Evolutionary conservation across 1,140 invertebrate species (phyloP).

Genomic region (Capitella teleta): DNA sequence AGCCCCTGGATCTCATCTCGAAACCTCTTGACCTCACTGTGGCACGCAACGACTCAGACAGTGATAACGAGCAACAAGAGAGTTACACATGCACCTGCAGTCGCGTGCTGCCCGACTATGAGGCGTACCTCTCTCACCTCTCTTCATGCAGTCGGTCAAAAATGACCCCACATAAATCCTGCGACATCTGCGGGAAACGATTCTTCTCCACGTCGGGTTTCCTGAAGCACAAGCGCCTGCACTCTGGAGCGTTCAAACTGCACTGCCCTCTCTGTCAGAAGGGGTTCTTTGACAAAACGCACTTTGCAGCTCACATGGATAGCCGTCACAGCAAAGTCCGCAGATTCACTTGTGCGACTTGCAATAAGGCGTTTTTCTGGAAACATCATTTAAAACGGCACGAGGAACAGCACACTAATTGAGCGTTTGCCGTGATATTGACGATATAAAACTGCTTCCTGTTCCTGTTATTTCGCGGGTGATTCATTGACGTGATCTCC

Average conservation of each 20-base stretch:
- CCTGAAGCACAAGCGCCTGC: conserved; percentile 13
- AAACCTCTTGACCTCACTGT: conserved; percentile 9
- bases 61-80: background rate
- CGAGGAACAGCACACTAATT: too few species aligned
- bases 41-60: background rate
- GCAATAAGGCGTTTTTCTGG: conserved; percentile 14
- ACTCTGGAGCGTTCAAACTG: conserved; percentile 10
- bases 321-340: conserved; percentile 12
- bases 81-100: conserved; percentile 6
- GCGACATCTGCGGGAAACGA: conserved; percentile 12
- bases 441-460: too few species aligned
- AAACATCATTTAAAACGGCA: conserved; percentile 14
- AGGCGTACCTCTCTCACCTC: conserved; percentile 6
- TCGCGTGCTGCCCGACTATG: conserved; percentile 3
- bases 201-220: conserved; percentile 13
- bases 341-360: conserved; percentile 5
- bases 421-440: too few species aligned
- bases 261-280: conserved; percentile 9
- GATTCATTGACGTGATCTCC: too few species aligned
- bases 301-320: conserved; percentile 10
- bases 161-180: conserved; percentile 10
- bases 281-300: conserved; percentile 13
- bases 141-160: conserved; percentile 6
- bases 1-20: too few species aligned
- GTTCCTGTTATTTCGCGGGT: too few species aligned